Conservation (phyloP, 2,888 invertebrate species). For the Campopleginae sp. region DNA sequence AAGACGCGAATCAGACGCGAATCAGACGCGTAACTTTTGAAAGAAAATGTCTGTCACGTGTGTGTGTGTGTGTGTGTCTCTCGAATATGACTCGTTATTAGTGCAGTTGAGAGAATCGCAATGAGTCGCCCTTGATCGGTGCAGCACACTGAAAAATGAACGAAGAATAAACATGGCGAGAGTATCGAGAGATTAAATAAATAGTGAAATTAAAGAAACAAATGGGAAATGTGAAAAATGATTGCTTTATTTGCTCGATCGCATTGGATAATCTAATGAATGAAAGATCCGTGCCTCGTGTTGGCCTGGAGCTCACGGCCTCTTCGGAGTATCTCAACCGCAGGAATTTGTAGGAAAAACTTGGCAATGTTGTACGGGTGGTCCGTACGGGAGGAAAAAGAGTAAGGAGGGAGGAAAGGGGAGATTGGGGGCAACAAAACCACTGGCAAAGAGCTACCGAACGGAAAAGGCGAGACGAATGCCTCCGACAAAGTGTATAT, state of each 20-base stretch:
- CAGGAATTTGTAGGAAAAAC: conserved; percentile 47
- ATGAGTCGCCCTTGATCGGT: too few species aligned
- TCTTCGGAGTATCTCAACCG: conserved; percentile 29
- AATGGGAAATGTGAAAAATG: neutral
- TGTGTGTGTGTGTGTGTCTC: too few species aligned
- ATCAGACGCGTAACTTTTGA: neutral
- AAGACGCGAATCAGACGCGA: neutral
- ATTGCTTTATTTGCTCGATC: conserved; percentile 4
- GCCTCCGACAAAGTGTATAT: conserved; percentile 59
- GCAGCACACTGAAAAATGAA: too few species aligned
- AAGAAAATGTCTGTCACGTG: neutral
- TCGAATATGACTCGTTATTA: neutral
- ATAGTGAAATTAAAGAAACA: neutral
- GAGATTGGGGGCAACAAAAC: conserved; percentile 5
- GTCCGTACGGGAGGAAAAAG: conserved; percentile 37
- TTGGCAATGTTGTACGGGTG: conserved; percentile 46
- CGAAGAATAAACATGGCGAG: neutral
- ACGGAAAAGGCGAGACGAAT: conserved; percentile 63
- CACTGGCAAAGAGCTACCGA: conserved; percentile 43
- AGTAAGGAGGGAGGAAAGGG: neutral
- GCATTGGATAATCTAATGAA: conserved; percentile 5
- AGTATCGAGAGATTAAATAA: neutral
- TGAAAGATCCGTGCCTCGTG: conserved; percentile 13
- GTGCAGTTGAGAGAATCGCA: neutral
- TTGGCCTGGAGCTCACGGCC: neutral